phyloP scores from a whole-genome alignment of 53 echinoderm and acorn worm species.

The Echinometra lucunter region DNA sequence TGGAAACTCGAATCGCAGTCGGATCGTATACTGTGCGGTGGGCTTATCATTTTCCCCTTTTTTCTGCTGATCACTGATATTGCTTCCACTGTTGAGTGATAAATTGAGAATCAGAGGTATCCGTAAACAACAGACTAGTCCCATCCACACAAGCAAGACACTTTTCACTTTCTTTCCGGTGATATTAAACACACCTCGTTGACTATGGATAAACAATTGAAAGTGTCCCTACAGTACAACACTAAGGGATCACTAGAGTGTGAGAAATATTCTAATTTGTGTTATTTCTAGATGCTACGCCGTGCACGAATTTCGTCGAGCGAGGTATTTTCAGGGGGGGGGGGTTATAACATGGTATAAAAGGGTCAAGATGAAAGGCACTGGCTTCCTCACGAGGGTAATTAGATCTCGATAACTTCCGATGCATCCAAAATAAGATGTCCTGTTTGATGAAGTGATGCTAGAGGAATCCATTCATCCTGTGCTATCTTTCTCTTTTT shows the following conservation, averaged over 20 bases:
- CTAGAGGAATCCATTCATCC: neutral
- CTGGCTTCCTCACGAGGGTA: neutral
- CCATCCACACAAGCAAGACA: too few species aligned
- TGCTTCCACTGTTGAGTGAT: too few species aligned
- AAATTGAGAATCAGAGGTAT: too few species aligned
- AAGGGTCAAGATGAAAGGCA: neutral
- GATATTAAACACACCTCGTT: too few species aligned
- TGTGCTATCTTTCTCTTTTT: too few species aligned
- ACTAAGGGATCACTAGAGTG: neutral
- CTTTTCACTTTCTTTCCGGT: too few species aligned
- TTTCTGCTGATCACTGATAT: too few species aligned
- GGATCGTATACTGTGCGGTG: too few species aligned
- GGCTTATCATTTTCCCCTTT: too few species aligned
- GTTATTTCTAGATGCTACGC: neutral
- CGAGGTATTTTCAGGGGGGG: neutral
- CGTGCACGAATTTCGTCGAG: neutral
- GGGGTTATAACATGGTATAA: neutral
- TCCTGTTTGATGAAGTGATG: neutral
- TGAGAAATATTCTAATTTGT: neutral
- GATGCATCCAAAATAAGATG: neutral
- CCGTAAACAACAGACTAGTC: too few species aligned
- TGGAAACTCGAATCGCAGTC: too few species aligned
- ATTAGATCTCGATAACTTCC: constrained; percentile 43
- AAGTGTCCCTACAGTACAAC: neutral
- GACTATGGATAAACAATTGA: too few species aligned